These are phyloP conservation scores for Vollenhovia emeryi DNA, from an alignment of 1,140 invertebrate species.

Conservation along the genomic window DNA sequence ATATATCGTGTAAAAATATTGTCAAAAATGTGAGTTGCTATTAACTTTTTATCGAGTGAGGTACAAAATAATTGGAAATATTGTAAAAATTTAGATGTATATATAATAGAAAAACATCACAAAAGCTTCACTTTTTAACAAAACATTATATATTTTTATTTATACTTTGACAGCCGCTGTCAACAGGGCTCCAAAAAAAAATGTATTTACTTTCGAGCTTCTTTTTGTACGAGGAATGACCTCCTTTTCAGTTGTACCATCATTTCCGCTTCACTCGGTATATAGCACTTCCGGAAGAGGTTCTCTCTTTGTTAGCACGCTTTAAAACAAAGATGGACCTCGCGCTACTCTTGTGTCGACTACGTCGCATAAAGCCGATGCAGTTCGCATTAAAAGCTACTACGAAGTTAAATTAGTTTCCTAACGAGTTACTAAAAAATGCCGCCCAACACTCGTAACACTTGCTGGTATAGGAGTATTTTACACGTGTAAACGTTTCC, in stretches of 20 bases:
- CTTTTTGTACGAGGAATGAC: slow-evolving; percentile 15
- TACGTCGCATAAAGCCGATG: slow-evolving; percentile 62
- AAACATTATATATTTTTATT: slow-evolving; percentile 11
- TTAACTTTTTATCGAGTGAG: background rate
- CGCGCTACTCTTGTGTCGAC: slow-evolving; percentile 38
- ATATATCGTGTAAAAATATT: background rate
- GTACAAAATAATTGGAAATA: background rate
- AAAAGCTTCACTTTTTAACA: background rate
- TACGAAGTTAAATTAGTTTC: slow-evolving; percentile 72
- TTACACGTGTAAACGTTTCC: slow-evolving; percentile 44
- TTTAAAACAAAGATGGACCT: slow-evolving; percentile 52
- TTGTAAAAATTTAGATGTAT: background rate
- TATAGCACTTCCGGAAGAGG: slow-evolving; percentile 29
- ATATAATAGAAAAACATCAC: background rate
- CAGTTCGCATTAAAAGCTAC: slow-evolving; percentile 61
- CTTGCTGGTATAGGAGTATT: slow-evolving; percentile 34
- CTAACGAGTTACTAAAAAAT: slow-evolving; percentile 72
- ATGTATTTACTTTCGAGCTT: slow-evolving; percentile 24
- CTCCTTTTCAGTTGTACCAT: slow-evolving; percentile 35
- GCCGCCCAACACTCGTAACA: slow-evolving; percentile 38
- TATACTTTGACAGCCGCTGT: background rate
- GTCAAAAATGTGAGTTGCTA: background rate
- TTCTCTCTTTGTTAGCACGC: slow-evolving; percentile 38
- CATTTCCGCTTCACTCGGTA: slow-evolving; percentile 29
- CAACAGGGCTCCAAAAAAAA: background rate